phyloP scores from a whole-genome alignment of 2,113 vertebrate species.

The Ornithorhynchus anatinus region DNA sequence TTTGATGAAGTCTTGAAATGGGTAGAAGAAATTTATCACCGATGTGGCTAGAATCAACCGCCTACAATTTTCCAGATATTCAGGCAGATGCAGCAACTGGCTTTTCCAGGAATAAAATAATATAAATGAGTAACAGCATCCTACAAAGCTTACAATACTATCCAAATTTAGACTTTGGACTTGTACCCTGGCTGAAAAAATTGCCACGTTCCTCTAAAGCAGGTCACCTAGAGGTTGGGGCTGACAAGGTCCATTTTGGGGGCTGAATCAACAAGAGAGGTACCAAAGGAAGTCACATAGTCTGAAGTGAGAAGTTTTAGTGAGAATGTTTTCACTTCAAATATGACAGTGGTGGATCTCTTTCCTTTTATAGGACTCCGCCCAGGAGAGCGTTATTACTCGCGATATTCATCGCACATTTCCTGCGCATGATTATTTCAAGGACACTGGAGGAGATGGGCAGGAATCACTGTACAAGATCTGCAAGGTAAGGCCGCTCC shows the following conservation, averaged over 20 bases:
- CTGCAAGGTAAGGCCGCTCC: conserved; percentile 84
- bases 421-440: conserved; percentile 97
- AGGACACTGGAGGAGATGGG: conserved; percentile 93
- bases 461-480: conserved; percentile 98
- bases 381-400: conserved; percentile 93
- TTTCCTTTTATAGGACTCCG: conserved; percentile 82
- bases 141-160: conserved; percentile 1
- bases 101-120: conserved; percentile 36
- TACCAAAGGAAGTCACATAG: not conserved
- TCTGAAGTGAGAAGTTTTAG: not conserved
- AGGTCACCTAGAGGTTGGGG: not conserved
- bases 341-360: not conserved
- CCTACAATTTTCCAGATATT: conserved; percentile 23
- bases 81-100: not conserved
- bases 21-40: conserved; percentile 14
- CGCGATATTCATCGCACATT: conserved; percentile 97
- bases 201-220: conserved; percentile 19
- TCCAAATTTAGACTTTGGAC: conserved; percentile 12
- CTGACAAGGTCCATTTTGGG: conserved; percentile 25
- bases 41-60: not conserved
- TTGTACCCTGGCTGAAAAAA: conserved; percentile 22
- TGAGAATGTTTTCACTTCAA: not conserved
- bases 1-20: not conserved
- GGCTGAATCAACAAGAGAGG: conserved; percentile 12
- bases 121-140: conserved; percentile 21